Evolutionary conservation across 2,797 vertebrate species (phyloP), one percentile per base, ranked within the genome.

Genomic region (Melanogrammus aeglefinus): DNA sequence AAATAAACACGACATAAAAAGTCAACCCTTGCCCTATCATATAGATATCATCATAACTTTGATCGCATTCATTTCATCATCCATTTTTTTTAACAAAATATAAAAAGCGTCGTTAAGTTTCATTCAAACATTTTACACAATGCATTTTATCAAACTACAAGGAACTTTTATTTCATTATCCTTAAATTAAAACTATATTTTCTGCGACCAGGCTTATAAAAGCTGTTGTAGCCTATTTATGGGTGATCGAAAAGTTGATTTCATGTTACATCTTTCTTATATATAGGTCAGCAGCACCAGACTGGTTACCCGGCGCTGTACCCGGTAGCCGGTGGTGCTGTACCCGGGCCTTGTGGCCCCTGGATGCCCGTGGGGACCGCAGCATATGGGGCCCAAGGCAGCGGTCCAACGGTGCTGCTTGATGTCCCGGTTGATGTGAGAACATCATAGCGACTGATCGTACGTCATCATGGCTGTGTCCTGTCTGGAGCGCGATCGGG

Each of bases 351-450:
- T 86, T 90, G 90, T 91, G 89, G 89, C 89, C 87, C 88, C 86
- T 91, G 90, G 91, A 91, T 76, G 86, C 83, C 47, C 47, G 47
- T 4, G 47, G 47, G 87, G 81, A 41, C 80, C 74, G 13, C 82
- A 91, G 83, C 92, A 94, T 90, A 91, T 94, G 93, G 92, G 91
- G 89, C 88, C 87, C 85, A 77, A 86, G 93, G 92, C 90, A 90
- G 39, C 14, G 79, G 81, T 92, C 92, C 93, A 94, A 90, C 82
- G 77, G 82, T 77, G 82, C 73, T 78, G 74, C 84, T 80, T 82
- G 44, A 80, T 73, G 82, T 76, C 73, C 77, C 74, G 82, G 33
- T 29, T 31, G 27, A 72, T 82, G 57, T 80, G 79, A 87, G 73
- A 86, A 85, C 78, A 80, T 85, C 66, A 78, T 77, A 5, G 78